Percentiles rank a stretch among this genome's conserved stretches.
These are phyloP conservation scores for Callocephalon fimbriatum DNA, from an alignment of 2,113 vertebrate genomes.

Conservation along the genomic window DNA sequence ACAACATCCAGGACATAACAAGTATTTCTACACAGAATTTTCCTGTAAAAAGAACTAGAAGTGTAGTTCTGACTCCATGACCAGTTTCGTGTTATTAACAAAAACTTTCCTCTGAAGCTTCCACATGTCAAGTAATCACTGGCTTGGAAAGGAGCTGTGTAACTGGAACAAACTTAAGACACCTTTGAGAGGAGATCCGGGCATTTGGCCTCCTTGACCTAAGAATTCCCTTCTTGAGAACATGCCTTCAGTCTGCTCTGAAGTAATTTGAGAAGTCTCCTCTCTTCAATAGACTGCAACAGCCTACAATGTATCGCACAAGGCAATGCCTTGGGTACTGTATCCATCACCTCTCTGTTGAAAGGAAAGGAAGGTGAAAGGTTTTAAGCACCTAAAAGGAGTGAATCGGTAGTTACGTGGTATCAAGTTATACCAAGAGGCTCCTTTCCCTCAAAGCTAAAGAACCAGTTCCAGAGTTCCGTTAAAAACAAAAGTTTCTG, in stretches of 20 bases:
- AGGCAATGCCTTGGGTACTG: accelerated
- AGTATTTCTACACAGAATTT: neutral
- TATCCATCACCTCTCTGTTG: neutral
- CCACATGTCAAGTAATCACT: neutral
- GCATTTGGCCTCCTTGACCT: neutral
- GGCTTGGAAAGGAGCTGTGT: neutral
- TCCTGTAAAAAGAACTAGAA: neutral
- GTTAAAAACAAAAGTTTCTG: neutral
- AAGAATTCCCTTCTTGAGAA: neutral
- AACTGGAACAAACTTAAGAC: neutral
- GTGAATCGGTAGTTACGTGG: accelerated
- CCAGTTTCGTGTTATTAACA: neutral
- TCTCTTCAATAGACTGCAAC: neutral
- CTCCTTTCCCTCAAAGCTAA: neutral
- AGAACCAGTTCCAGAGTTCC: accelerated
- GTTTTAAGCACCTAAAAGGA: neutral
- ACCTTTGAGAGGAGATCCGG: neutral
- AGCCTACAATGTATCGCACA: accelerated
- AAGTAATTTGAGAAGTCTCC: neutral
- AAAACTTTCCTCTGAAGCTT: neutral
- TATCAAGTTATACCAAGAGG: accelerated
- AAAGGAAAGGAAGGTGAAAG: neutral
- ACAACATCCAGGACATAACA: neutral
- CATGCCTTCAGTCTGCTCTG: neutral
- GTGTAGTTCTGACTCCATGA: accelerated